Evolutionary conservation across 2,888 invertebrate genomes (phyloP), one percentile per base, ranked within the genome.

Genomic region (Aphrophora alni): DNA sequence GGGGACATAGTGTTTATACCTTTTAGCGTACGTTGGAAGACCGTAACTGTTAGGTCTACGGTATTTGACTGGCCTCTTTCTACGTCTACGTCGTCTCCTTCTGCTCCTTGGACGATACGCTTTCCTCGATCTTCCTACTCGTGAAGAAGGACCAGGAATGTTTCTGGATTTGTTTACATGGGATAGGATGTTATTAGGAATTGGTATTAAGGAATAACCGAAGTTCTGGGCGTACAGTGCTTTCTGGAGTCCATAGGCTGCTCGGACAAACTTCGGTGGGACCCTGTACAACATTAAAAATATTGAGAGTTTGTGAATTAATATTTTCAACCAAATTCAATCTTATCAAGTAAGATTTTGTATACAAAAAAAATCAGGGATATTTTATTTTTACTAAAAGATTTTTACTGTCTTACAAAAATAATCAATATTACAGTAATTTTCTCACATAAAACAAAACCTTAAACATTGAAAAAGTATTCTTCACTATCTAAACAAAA

Each of bases 241-340:
- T 69, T 84, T 84, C 44, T 81, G 80, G 0, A 83, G 82, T 25
- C 83, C 83, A 44, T 82, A 81, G 24, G 83, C 81, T 21, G 82
- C 84, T 82, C 83, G 83, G 69, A 84, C 77, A 69, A 84, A 81
- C 33, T 83, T 84, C 17, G 84, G 84, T 4, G 84, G 84, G 14
- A 83, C 75, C 72, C 84, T 83, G 80, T 8, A 81, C 77, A 75
- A 10, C 24, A n/a, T n/a, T n/a, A n/a, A n/a, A n/a, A n/a, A n/a
- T n/a, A n/a, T n/a, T n/a, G n/a, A n/a, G 21, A 4, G 25, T 69
- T 7, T 69, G 10, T 69, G 0, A 69, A 0, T 69, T n/a, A 24
- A 69, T 68, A 68, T 69, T n/a, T 17, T 69, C n/a, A n/a, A n/a
- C n/a, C n/a, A n/a, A n/a, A n/a, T n/a, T n/a, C n/a, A n/a, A n/a